phyloP scores from a whole-genome alignment of 2,113 vertebrate species.

The Ptilorrhoa leucosticta region DNA sequence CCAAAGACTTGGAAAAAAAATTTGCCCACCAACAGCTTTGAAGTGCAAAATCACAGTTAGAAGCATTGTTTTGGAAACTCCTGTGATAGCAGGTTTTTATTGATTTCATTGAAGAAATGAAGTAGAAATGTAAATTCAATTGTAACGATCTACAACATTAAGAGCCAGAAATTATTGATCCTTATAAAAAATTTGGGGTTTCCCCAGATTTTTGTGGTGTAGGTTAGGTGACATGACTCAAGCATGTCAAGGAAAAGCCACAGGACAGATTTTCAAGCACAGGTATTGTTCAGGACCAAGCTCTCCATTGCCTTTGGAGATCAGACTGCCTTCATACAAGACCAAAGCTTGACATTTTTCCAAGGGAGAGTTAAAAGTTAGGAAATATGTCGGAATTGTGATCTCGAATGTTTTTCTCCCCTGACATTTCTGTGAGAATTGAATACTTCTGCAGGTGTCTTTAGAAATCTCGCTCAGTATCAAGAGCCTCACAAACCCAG shows the following conservation, averaged over 20 bases:
- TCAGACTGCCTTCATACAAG: background rate
- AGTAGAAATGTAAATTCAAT: background rate
- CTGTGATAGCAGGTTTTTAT: background rate
- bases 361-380: background rate
- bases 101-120: background rate
- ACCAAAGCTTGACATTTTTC: background rate
- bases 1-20: background rate
- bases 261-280: background rate
- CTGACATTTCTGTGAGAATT: background rate
- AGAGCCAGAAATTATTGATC: background rate
- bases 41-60: background rate
- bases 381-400: background rate
- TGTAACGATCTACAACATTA: background rate
- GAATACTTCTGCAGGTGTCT: background rate
- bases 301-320: background rate
- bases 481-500: background rate
- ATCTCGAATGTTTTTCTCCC: background rate
- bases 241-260: background rate
- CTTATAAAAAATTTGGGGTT: background rate
- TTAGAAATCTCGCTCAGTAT: background rate
- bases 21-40: background rate
- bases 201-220: accelerated
- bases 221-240: background rate
- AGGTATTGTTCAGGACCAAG: background rate
- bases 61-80: background rate